Percentiles rank a stretch among this genome's conserved stretches.
These are phyloP conservation scores for Hypotaenidia okinawae DNA, from an alignment of 2,797 vertebrate genomes.

Conservation along the genomic window DNA sequence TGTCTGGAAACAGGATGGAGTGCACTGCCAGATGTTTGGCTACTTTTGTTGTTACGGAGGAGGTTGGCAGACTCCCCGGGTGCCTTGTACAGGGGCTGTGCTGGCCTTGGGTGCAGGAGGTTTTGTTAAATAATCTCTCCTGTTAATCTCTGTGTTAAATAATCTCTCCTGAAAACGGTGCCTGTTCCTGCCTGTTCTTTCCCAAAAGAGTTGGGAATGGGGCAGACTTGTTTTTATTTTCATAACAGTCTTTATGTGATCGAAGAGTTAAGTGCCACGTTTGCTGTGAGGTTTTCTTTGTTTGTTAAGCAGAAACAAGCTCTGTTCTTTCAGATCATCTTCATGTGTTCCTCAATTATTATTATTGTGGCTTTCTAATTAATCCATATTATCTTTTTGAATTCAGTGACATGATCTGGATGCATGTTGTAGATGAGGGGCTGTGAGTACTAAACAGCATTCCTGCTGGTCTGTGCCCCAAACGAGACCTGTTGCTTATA, in stretches of 20 bases:
- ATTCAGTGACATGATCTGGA: fast-evolving
- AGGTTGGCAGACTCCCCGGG: not conserved
- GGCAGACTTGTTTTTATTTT: not conserved
- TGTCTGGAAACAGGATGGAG: not conserved
- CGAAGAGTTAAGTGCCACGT: not conserved
- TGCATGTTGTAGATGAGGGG: fast-evolving
- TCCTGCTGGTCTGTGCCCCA: not conserved
- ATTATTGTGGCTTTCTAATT: not conserved
- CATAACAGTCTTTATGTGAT: not conserved
- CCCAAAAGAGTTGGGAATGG: not conserved
- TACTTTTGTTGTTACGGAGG: not conserved
- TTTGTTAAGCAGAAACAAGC: not conserved
- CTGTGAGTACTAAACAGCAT: not conserved
- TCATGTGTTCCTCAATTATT: not conserved
- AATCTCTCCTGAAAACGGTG: not conserved
- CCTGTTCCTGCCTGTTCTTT: not conserved
- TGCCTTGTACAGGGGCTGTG: not conserved
- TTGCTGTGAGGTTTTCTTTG: not conserved
- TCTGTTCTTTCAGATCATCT: not conserved
- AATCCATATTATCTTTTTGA: fast-evolving
- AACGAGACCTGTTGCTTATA: not conserved
- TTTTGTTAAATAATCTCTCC: too few species aligned
- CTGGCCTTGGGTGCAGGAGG: not conserved
- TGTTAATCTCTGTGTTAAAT: too few species aligned
- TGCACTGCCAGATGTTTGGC: not conserved